A percentile compares a stretch with the other conserved stretches of the same genome.
phyloP scores from a whole-genome alignment of 2,113 vertebrate species.

The Cryptotis parvus region DNA sequence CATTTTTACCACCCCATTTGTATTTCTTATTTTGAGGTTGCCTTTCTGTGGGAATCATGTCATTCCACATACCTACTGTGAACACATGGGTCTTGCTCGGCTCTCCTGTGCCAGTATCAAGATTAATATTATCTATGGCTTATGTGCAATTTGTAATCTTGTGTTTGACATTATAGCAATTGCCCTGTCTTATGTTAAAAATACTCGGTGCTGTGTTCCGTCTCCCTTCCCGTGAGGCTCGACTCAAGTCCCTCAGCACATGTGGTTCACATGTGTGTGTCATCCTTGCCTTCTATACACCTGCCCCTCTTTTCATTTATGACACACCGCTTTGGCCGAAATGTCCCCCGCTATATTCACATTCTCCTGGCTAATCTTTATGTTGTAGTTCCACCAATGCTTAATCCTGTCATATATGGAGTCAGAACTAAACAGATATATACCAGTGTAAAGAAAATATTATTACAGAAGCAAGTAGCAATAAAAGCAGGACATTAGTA shows the following conservation, averaged over 20 bases:
- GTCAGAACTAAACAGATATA: slow-evolving; percentile 71
- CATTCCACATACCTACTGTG: slow-evolving; percentile 70
- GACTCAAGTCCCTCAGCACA: slow-evolving; percentile 71
- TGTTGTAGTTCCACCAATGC: slow-evolving; percentile 72
- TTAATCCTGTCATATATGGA: slow-evolving; percentile 79
- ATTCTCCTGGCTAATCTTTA: slow-evolving; percentile 78
- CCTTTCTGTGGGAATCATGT: slow-evolving; percentile 68
- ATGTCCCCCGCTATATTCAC: slow-evolving; percentile 66
- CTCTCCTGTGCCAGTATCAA: slow-evolving; percentile 65
- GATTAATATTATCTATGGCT: slow-evolving; percentile 59
- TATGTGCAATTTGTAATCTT: slow-evolving; percentile 58
- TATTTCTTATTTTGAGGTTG: slow-evolving; percentile 66
- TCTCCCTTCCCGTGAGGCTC: slow-evolving; percentile 59
- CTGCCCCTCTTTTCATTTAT: slow-evolving; percentile 78
- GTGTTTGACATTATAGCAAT: slow-evolving; percentile 66
- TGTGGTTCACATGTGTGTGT: slow-evolving; percentile 77
- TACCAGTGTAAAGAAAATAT: slow-evolving; percentile 58
- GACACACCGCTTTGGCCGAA: slow-evolving; percentile 72
- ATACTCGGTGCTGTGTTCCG: slow-evolving; percentile 36
- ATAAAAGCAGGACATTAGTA: not conserved
- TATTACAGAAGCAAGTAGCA: not conserved
- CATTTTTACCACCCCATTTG: slow-evolving; percentile 58
- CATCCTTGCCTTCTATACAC: slow-evolving; percentile 72
- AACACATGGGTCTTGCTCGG: slow-evolving; percentile 70
- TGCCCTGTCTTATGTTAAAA: slow-evolving; percentile 49